Evolutionary conservation across 1,140 invertebrate genomes (phyloP), one percentile per base, ranked within the genome.

Genomic region (Hypothenemus hampei): DNA sequence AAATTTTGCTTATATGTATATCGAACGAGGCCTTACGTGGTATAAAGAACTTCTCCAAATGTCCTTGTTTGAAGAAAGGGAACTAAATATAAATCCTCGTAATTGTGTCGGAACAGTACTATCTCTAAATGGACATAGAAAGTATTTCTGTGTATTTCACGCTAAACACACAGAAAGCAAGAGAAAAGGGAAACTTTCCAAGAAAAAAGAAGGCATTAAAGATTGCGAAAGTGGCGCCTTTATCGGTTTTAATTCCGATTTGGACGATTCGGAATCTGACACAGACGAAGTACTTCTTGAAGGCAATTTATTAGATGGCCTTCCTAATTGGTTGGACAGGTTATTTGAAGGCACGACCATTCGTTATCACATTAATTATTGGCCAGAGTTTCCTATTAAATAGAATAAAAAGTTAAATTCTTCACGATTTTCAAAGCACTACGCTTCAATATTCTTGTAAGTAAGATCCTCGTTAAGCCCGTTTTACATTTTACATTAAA

Each of bases 121-220:
- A 16, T 89, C 93, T 1, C 74, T 98, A 24, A 98, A 98, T 75
- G 95, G 95, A 3, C 90, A 93, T 72, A 78, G 94, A 40, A 93
- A 94, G 74, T 98, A 98, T 74, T 98, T 97, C 75, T 97, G 92
- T 70, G 94, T 99, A 77, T 98, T 97, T 75, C 95, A 99, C 75
- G 92, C 94, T 24, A 96, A 94, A 71, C 91, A 94, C 73, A 37
- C 35, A 21, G 22, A 43, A 23, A 43, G 40, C 13, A 10, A 23
- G 21, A 10, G 11, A 20, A 43, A 20, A 23, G 40, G 21, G 16
- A 29, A 29, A 11, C n/a, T 49, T 8, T 39, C 13, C 16, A 40
- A 46, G 8, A 16, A 36, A 4, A 45, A 23, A 55, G 69, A 72
- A 44, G n/a, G n/a, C n/a, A n/a, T n/a, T n/a, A 67, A 72, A 20